These are phyloP conservation scores for Triplophysa yarkandensis DNA, from an alignment of 2,797 vertebrate genomes.

Conservation along the genomic window DNA sequence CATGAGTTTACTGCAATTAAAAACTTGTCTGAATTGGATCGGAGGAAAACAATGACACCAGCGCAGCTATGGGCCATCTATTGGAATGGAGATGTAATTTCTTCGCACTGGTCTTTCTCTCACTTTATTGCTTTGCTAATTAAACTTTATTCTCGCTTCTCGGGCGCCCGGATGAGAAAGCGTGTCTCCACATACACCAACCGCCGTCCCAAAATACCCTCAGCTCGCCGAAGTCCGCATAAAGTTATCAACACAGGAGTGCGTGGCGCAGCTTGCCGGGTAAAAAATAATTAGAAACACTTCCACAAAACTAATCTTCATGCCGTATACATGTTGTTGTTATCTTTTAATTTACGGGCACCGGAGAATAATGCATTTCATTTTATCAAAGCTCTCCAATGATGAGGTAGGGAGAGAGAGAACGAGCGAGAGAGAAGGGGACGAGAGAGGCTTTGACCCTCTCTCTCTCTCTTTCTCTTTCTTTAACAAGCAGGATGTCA, in stretches of 20 bases:
- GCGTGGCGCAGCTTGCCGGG: conserved; percentile 56
- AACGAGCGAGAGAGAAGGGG: neutral
- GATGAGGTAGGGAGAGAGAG: conserved; percentile 12
- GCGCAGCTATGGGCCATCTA: conserved; percentile 58
- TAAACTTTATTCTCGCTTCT: conserved; percentile 50
- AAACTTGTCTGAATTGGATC: conserved; percentile 58
- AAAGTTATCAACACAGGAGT: conserved; percentile 63
- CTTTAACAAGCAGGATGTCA: conserved; percentile 47
- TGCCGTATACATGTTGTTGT: conserved; percentile 57
- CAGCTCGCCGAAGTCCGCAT: conserved; percentile 41
- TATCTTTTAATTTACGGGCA: conserved; percentile 57
- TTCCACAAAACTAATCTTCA: conserved; percentile 63
- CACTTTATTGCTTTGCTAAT: conserved; percentile 65
- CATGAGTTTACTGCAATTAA: conserved; percentile 71
- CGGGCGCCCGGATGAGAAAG: conserved; percentile 26
- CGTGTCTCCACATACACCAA: conserved; percentile 29
- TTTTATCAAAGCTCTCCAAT: conserved; percentile 42
- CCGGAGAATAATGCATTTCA: conserved; percentile 45
- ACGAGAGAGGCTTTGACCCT: conserved; percentile 13
- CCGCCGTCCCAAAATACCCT: conserved; percentile 12
- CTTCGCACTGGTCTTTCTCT: conserved; percentile 54
- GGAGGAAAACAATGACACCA: conserved; percentile 58
- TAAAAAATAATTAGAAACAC: conserved; percentile 69
- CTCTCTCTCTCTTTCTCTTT: conserved; percentile 39
- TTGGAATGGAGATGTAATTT: conserved; percentile 63